phyloP scores from a whole-genome alignment of 2,113 vertebrate species.

The Zosterops hypoxanthus region DNA sequence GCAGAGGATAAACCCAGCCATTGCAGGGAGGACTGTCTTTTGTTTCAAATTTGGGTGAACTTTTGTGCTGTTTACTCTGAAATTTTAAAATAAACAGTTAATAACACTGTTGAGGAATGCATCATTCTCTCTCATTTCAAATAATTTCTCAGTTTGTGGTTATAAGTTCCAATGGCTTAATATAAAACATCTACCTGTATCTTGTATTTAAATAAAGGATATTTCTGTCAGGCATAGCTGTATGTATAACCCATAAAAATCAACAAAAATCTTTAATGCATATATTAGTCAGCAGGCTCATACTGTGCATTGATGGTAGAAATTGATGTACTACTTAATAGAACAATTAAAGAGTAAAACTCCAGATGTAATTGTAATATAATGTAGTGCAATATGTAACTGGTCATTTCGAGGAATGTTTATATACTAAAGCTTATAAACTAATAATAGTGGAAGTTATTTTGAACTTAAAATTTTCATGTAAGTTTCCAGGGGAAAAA shows the following conservation, averaged over 20 bases:
- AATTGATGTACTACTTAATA: neutral
- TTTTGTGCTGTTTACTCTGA: neutral
- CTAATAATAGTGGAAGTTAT: neutral
- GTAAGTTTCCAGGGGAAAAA: neutral
- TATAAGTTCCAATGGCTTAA: neutral
- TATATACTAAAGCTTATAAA: neutral
- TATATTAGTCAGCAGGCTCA: neutral
- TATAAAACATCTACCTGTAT: neutral
- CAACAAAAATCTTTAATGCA: neutral
- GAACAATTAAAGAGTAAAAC: neutral
- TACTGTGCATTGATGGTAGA: neutral
- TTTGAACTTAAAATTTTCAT: neutral
- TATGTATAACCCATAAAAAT: neutral
- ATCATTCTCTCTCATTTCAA: neutral
- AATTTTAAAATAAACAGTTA: neutral
- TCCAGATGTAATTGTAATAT: neutral
- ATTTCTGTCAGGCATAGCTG: neutral
- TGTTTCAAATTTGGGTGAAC: neutral
- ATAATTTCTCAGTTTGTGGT: neutral
- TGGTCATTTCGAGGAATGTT: neutral
- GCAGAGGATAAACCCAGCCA: neutral
- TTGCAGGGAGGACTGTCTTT: neutral
- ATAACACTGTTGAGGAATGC: neutral
- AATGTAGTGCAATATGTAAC: neutral
- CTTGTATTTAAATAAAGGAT: neutral